Percentiles rank a stretch among this genome's conserved stretches.
phyloP scores from a whole-genome alignment of 1,140 invertebrate genomes.

The Gyrodactylus salaris region DNA sequence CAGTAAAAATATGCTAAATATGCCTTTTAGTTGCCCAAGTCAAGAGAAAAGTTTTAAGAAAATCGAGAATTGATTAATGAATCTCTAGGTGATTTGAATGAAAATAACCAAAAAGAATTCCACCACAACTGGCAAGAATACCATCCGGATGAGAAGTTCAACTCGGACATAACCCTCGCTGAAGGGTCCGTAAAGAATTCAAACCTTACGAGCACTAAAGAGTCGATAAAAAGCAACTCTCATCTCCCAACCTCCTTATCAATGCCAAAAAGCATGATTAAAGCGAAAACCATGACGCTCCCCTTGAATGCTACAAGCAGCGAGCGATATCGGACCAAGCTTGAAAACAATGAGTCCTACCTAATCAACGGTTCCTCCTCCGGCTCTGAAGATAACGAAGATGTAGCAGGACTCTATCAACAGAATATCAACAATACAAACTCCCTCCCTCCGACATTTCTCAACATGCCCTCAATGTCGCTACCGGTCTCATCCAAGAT shows the following conservation, averaged over 20 bases:
- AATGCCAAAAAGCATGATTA: not conserved
- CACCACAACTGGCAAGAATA: not conserved
- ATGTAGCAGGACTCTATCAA: not conserved
- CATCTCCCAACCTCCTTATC: too few species aligned
- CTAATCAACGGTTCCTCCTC: not conserved
- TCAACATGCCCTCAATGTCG: not conserved
- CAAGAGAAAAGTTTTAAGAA: too few species aligned
- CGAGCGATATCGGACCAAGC: not conserved
- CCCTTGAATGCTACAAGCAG: not conserved
- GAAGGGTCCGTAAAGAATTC: not conserved
- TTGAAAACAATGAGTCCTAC: not conserved
- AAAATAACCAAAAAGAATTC: not conserved
- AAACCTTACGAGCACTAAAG: not conserved
- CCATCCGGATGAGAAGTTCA: not conserved
- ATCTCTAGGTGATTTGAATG: too few species aligned
- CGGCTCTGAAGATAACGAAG: not conserved
- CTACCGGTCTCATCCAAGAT: not conserved
- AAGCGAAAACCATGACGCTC: not conserved
- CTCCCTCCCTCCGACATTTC: not conserved
- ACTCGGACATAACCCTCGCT: not conserved
- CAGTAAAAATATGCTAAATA: too few species aligned
- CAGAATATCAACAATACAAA: not conserved
- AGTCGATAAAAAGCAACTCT: not conserved
- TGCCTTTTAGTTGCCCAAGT: too few species aligned
- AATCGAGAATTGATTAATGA: too few species aligned